phyloP scores from a whole-genome alignment of 1,140 invertebrate genomes.

The Euura saliciscinereae region DNA sequence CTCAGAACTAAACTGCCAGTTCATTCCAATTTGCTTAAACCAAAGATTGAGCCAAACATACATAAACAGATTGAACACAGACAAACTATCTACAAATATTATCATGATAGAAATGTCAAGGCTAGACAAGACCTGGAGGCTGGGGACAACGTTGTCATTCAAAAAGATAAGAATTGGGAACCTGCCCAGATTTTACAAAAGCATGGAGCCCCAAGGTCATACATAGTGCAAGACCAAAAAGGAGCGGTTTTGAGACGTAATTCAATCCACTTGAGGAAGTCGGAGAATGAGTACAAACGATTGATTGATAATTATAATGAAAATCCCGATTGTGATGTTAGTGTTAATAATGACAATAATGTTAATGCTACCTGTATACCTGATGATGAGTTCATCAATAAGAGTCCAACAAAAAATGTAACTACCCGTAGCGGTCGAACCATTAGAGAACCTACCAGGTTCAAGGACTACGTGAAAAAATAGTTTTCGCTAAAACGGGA shows the following conservation, averaged over 20 bases:
- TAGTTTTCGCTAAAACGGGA: neutral
- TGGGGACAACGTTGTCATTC: neutral
- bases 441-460: neutral
- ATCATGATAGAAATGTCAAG: neutral
- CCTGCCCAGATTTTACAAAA: neutral
- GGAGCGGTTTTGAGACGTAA: neutral
- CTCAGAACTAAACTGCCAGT: constrained; percentile 24
- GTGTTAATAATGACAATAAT: neutral
- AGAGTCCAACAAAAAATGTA: neutral
- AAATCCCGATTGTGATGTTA: neutral
- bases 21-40: neutral
- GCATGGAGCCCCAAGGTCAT: neutral
- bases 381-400: neutral
- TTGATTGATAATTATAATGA: neutral
- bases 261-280: neutral
- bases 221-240: neutral
- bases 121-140: neutral
- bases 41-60: neutral
- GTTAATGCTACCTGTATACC: neutral
- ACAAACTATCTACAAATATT: neutral
- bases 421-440: neutral
- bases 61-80: neutral
- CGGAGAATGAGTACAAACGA: neutral
- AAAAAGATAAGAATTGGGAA: neutral
- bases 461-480: neutral